These are phyloP conservation scores for Maniola hyperantus DNA, from an alignment of 2,888 invertebrate genomes.

Conservation along the genomic window DNA sequence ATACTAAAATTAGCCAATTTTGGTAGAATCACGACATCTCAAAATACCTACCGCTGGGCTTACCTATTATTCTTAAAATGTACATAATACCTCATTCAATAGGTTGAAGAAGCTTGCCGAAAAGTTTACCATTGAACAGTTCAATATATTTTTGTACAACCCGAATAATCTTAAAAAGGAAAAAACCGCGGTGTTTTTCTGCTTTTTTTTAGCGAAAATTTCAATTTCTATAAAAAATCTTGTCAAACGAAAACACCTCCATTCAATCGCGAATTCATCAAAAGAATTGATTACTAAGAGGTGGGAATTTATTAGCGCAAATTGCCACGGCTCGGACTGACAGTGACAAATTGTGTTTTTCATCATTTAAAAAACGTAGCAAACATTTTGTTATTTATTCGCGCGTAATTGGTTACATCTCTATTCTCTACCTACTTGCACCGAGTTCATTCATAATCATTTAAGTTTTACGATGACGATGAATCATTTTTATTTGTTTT, in stretches of 20 bases:
- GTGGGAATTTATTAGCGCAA: slow-evolving; percentile 40
- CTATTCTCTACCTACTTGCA: too few relatives aligned
- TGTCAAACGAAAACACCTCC: slow-evolving; percentile 36
- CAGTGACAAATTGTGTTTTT: slow-evolving; percentile 39
- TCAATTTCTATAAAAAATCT: slow-evolving; percentile 21
- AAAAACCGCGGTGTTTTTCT: slow-evolving; percentile 12
- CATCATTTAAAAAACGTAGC: slow-evolving; percentile 10
- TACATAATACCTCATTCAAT: too few relatives aligned
- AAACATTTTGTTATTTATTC: not conserved
- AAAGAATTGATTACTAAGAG: slow-evolving; percentile 43
- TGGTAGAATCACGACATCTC: too few relatives aligned
- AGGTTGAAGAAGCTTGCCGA: too few relatives aligned
- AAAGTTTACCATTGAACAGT: too few relatives aligned
- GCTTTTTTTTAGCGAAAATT: slow-evolving; percentile 23
- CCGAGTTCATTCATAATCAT: too few relatives aligned
- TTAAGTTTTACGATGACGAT: too few relatives aligned
- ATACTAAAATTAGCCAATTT: too few relatives aligned
- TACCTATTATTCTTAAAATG: too few relatives aligned
- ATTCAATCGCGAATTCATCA: slow-evolving; percentile 40
- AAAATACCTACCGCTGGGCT: too few relatives aligned
- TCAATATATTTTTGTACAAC: too few relatives aligned
- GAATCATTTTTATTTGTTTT: too few relatives aligned
- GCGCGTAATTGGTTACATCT: not conserved
- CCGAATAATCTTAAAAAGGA: not conserved
- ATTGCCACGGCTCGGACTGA: slow-evolving; percentile 25